phyloP scores from a whole-genome alignment of 2,888 invertebrate genomes.

The Nineta flava region DNA sequence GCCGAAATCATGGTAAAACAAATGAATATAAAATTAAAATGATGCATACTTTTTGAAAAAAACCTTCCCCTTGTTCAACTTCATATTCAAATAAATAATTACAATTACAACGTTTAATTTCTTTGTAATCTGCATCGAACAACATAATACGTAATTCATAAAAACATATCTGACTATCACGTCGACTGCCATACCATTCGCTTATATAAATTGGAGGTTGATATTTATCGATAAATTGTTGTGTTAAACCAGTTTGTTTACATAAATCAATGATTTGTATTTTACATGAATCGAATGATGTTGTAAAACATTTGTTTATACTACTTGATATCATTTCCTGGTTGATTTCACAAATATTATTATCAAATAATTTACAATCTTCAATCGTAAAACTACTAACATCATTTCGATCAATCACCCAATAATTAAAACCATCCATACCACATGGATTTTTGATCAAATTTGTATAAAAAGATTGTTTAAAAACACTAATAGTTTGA shows the following conservation, averaged over 20 bases:
- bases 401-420: slow-evolving; percentile 25
- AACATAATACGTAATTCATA: slow-evolving; percentile 22
- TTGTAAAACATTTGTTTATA: slow-evolving; percentile 32
- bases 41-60: slow-evolving; percentile 6
- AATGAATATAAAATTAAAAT: too few relatives aligned
- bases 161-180: slow-evolving; percentile 28
- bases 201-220: slow-evolving; percentile 35
- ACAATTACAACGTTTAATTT: background rate
- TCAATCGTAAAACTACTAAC: slow-evolving; percentile 34
- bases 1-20: too few relatives aligned
- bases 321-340: slow-evolving; percentile 20
- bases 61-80: slow-evolving; percentile 20
- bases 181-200: slow-evolving; percentile 31
- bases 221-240: slow-evolving; percentile 28
- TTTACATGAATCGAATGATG: slow-evolving; percentile 31
- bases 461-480: background rate
- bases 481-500: background rate
- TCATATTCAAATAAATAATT: slow-evolving; percentile 5
- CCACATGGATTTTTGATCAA: slow-evolving; percentile 17
- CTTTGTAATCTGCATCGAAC: background rate
- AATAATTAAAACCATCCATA: slow-evolving; percentile 23
- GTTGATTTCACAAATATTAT: slow-evolving; percentile 29
- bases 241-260: slow-evolving; percentile 18
- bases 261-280: slow-evolving; percentile 29
- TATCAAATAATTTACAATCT: slow-evolving; percentile 22